phyloP scores from a whole-genome alignment of 2,113 vertebrate genomes.

The Proteles cristata region DNA sequence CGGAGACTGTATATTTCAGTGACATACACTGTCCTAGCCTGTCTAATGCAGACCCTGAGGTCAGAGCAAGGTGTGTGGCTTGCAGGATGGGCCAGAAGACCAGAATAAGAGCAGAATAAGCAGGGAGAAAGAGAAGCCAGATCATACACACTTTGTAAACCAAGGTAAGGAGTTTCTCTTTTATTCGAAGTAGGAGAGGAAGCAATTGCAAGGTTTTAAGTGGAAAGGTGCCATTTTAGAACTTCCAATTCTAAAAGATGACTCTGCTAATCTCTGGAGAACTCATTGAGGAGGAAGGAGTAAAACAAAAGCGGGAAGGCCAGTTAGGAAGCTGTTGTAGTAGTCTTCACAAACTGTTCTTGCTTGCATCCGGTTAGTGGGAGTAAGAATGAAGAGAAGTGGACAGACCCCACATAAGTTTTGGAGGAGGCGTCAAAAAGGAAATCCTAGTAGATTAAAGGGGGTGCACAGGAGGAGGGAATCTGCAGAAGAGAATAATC shows the following conservation, averaged over 20 bases:
- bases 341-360: background rate
- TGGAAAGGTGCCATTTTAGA: background rate
- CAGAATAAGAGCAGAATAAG: background rate
- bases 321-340: background rate
- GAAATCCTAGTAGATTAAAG: background rate
- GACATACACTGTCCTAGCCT: background rate
- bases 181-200: background rate
- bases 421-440: background rate
- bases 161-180: background rate
- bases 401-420: background rate
- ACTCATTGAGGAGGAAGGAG: background rate
- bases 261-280: background rate
- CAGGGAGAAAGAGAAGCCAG: background rate
- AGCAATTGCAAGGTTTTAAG: background rate
- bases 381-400: background rate
- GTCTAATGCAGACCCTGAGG: background rate
- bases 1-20: background rate
- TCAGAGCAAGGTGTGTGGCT: background rate
- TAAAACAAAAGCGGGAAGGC: background rate
- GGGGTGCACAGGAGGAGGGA: background rate
- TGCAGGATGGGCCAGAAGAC: background rate
- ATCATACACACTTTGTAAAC: background rate
- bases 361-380: background rate
- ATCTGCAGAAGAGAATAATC: background rate
- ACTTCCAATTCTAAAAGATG: background rate